Evolutionary conservation across 2,113 vertebrate genomes (phyloP), one percentile per base, ranked within the genome.

Genomic region (Hiodon tergisus): DNA sequence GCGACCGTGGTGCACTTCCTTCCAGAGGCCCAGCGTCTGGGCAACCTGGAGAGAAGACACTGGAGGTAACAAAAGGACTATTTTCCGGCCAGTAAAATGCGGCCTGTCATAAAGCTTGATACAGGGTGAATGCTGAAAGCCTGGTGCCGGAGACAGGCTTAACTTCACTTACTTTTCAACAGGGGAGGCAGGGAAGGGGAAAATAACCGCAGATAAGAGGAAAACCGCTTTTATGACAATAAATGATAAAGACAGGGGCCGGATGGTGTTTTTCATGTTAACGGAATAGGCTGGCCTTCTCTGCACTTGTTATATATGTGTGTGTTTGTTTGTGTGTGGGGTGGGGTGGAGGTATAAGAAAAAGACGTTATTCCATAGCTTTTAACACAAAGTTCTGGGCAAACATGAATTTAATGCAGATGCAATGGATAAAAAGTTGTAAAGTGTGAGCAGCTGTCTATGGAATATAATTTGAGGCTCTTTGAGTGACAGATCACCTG

Each of bases 21-120:
- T 92, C 91, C 91, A 88, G 89, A 91, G 89, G 90, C 88, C 90
- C 85, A 90, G 86, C 84, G 88, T 89, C 88, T 89, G 83, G 75
- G 86, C 91, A 91, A 31, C 31, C 31, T 31, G 31, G 31, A 31
- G 84, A 92, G 90, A 91, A 90, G 87, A 91, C 91, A 93, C 90
- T 87, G 75, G 87, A 87, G 85, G 86, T 84, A 89, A 93, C 90
- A 90, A 91, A 93, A 90, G 88, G 88, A 82, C 88, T 88, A 88
- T 90, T 91, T 91, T 91, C 87, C 90, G 85, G 86, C 89, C 80
- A 78, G 83, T 84, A 82, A 89, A 92, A 91, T 85, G 87, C 90
- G 85, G 86, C 87, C 90, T 91, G 88, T 83, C 86, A 89, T 88
- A 88, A 83, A 86, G 89, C 88, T 88, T 84, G 85, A 8, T 67